Percentiles rank a stretch among this genome's conserved stretches.
Evolutionary conservation across 1,140 invertebrate genomes (phyloP).

Genomic region (Ganaspis sp.): DNA sequence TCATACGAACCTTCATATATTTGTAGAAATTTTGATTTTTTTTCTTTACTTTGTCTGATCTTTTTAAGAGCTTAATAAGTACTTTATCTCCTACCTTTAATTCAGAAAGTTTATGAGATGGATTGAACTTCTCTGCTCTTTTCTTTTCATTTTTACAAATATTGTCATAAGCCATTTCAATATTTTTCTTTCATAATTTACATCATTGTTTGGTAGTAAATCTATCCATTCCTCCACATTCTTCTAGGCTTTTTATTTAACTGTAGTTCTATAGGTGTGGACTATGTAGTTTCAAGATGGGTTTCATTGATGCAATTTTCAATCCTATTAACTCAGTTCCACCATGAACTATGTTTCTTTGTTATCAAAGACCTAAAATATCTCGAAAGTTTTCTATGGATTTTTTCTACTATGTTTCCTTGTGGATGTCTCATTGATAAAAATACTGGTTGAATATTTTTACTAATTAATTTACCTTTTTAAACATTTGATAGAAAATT

Average conservation of each 20-base stretch:
- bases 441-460: constrained; percentile 24
- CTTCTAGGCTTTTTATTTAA: neutral
- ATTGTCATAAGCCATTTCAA: neutral
- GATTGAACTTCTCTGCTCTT: neutral
- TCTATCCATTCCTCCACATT: neutral
- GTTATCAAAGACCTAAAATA: too few relatives aligned
- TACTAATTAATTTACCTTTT: neutral
- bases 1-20: too few relatives aligned
- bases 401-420: too few relatives aligned
- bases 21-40: neutral
- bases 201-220: too few relatives aligned
- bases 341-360: too few relatives aligned
- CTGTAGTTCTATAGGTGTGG: too few relatives aligned
- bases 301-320: too few relatives aligned
- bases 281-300: too few relatives aligned
- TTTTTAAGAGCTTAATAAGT: neutral
- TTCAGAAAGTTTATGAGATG: neutral
- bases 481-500: constrained; percentile 33
- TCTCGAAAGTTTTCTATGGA: too few relatives aligned
- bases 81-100: neutral
- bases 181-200: too few relatives aligned
- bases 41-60: neutral
- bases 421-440: neutral
- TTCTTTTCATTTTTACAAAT: neutral
- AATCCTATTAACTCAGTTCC: too few relatives aligned